Base-by-base conservation (phyloP, 1,140 invertebrate species). In the Neodiprion virginianus region DNA sequence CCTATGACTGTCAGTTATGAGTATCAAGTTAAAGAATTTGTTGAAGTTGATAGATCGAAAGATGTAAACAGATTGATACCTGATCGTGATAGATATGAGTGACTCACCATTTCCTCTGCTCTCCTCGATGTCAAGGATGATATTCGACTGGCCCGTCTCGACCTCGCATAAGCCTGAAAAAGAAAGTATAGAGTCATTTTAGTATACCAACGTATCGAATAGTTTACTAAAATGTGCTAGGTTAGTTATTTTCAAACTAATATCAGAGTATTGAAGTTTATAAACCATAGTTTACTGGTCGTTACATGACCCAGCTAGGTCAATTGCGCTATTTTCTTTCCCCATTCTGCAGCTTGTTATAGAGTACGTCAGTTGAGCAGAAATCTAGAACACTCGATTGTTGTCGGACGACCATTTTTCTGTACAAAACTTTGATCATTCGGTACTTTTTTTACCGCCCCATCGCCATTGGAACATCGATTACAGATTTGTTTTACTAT, bases 51-150 rank as follows among this genome's bases (percentile, higher is more conserved):
- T 40, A 40, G 28, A 40, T 40, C 28, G 28, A 61, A 61, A 8
- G 4, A 61, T 8, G 53, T 61, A 61, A 61, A 61, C 5, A 61
- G n/a, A 14, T 61, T 61, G 53, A 61, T 5, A 17, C 11, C 53
- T 17, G 53, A 14, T 17, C 11, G 8, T 7, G 53, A 17, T 8
- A 61, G n/a, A 69, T 40, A 40, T 5, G 5, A 1, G 5, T 40
- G 28, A 93, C 95, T 95, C 91, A 97, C 96, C 94, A 79, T 91
- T 90, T 78, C 94, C 95, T 87, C 93, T 90, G 82, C 95, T 96
- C 85, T 97, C 96, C 86, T 96, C 94, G 74, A 97, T 96, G 82
- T 97, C 96, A 71, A 97, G 88, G 77, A 97, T 96, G 68, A 96
- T 96, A 81, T 95, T 96, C 0, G 95, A 94, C 80, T 95, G 93